Percentiles rank a stretch among this genome's conserved stretches.
Evolutionary conservation across 1,140 invertebrate species (phyloP).

Genomic region (Aphis gossypii): DNA sequence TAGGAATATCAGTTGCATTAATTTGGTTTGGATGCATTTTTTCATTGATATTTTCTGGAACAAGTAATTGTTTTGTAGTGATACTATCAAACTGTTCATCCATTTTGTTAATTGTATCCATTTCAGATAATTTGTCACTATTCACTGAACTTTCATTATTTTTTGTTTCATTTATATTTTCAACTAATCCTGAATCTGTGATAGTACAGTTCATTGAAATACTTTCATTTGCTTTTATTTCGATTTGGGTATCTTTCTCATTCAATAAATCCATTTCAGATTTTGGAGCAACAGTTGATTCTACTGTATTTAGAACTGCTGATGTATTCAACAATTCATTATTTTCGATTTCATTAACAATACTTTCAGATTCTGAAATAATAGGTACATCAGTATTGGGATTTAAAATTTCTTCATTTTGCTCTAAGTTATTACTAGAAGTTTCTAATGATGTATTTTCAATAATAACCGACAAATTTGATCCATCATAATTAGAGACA

Average conservation of each 20-base stretch:
- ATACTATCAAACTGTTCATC: not conserved
- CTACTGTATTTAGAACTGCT: not conserved
- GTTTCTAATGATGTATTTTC: slow-evolving; percentile 40
- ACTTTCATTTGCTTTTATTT: not conserved
- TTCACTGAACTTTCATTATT: not conserved
- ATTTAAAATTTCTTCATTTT: not conserved
- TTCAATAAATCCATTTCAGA: not conserved
- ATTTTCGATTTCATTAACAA: too few species aligned
- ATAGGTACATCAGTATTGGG: not conserved
- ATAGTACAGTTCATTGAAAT: not conserved
- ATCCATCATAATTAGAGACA: not conserved
- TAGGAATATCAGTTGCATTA: not conserved
- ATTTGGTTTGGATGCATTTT: not conserved
- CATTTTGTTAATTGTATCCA: not conserved
- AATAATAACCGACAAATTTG: slow-evolving; percentile 38
- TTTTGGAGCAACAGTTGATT: not conserved
- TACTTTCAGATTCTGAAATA: not conserved
- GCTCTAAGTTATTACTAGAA: not conserved
- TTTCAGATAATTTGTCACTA: not conserved
- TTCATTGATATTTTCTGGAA: not conserved
- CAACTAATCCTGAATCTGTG: not conserved
- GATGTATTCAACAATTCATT: not conserved
- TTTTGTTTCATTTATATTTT: not conserved
- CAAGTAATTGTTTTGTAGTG: not conserved
- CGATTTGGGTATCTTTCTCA: not conserved